These are phyloP conservation scores for Chionodraco myersi DNA, from an alignment of 2,113 vertebrate species.

Conservation along the genomic window DNA sequence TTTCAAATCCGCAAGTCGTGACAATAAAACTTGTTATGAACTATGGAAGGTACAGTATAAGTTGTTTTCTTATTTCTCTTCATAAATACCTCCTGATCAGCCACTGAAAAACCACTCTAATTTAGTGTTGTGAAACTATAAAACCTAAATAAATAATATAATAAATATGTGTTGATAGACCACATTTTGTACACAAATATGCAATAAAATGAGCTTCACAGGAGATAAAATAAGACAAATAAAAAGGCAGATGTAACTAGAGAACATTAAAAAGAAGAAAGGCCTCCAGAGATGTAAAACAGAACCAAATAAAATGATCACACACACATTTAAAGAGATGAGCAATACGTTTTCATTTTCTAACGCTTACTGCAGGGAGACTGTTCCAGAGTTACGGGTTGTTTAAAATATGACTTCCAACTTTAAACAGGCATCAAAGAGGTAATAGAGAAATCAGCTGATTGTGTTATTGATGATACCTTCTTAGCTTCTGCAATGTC, in stretches of 20 bases:
- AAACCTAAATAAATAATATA: background rate
- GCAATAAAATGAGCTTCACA: background rate
- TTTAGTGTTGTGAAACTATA: background rate
- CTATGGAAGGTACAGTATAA: background rate
- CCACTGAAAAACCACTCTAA: background rate
- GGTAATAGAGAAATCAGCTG: too few species aligned
- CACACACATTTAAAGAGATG: background rate
- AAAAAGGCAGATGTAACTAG: background rate
- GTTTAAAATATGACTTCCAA: background rate
- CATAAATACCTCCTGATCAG: background rate
- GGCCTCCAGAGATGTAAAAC: background rate
- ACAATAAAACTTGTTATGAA: background rate
- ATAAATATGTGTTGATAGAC: background rate
- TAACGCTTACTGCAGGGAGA: background rate
- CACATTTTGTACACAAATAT: background rate
- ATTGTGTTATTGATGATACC: constrained; percentile 78
- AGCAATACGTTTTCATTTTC: background rate
- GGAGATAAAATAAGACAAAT: background rate
- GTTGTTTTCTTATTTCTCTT: background rate
- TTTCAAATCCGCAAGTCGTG: background rate
- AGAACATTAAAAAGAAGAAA: background rate
- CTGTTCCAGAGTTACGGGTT: background rate
- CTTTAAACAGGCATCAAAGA: background rate
- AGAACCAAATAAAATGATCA: background rate
- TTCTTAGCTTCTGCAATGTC: constrained; percentile 94